A percentile compares a stretch with the other conserved stretches of the same genome.
Evolutionary conservation across 2,113 vertebrate species (phyloP).

Genomic region (Candoia aspera): DNA sequence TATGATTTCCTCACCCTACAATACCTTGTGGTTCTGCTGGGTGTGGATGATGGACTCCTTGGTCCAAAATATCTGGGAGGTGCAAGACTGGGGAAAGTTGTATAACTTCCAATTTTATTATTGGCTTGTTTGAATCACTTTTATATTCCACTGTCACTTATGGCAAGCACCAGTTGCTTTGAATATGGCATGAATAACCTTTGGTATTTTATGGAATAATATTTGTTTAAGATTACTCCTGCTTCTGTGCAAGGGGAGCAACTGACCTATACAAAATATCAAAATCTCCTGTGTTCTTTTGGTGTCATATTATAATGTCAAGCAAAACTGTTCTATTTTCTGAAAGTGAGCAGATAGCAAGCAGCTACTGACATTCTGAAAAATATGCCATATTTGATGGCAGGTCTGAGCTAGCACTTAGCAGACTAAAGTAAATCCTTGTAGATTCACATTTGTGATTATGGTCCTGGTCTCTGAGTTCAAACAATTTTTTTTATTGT

Average conservation of each 20-base stretch:
- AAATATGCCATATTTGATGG: neutral
- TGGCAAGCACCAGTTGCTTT: neutral
- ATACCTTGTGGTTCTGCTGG: neutral
- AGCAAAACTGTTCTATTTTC: neutral
- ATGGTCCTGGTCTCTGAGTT: conserved; percentile 35
- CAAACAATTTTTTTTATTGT: conserved; percentile 39
- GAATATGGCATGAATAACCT: neutral
- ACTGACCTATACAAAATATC: neutral
- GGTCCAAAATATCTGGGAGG: neutral
- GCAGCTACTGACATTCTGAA: conserved; percentile 25
- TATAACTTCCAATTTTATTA: neutral
- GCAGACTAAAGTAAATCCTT: conserved; percentile 20
- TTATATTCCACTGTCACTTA: neutral
- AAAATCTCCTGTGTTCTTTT: neutral
- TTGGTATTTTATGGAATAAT: conserved; percentile 1
- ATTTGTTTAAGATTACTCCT: conserved; percentile 1
- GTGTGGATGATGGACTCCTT: neutral
- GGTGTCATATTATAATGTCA: neutral
- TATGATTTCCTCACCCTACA: neutral
- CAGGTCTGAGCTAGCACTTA: conserved; percentile 32
- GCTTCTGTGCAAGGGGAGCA: neutral
- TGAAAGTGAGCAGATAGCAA: conserved; percentile 10
- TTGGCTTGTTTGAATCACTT: neutral
- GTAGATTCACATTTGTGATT: conserved; percentile 40
- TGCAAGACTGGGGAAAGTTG: neutral